Evolutionary conservation across 37 sponge, comb jelly and placozoan species (phyloP).

Genomic region (Diacarnus erythraeanus): DNA sequence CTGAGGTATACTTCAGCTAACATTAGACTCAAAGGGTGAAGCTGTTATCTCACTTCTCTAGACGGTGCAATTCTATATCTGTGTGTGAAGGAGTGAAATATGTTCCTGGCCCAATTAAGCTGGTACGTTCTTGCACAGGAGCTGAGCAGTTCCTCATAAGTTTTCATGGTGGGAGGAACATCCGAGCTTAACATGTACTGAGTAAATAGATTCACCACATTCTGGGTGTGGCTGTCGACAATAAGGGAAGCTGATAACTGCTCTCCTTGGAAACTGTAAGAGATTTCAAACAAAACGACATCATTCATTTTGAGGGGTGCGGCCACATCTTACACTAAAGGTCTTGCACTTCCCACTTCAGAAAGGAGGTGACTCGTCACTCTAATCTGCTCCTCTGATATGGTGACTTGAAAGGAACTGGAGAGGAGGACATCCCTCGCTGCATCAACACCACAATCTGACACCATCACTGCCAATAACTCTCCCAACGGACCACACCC

Average conservation of each 20-base stretch:
- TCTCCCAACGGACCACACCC: background rate
- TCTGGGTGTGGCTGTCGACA: background rate
- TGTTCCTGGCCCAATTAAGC: background rate
- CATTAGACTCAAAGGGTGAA: no score
- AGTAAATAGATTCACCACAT: background rate
- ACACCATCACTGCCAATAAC: background rate
- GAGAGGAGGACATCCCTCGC: background rate
- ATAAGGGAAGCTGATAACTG: background rate
- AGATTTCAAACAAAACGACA: no score
- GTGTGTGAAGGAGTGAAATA: conserved; percentile 1
- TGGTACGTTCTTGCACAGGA: background rate
- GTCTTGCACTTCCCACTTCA: background rate
- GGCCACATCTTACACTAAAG: background rate
- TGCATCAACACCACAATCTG: background rate
- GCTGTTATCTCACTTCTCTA: background rate
- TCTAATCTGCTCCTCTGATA: background rate
- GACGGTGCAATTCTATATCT: background rate
- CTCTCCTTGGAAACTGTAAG: background rate
- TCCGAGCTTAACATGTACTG: background rate
- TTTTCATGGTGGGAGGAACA: background rate
- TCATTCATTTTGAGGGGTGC: no score
- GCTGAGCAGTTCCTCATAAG: background rate
- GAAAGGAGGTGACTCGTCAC: background rate
- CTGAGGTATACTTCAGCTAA: no score
- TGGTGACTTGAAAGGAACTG: background rate